Evolutionary conservation across 1,140 invertebrate genomes (phyloP).

Genomic region (Saccostrea echinata): DNA sequence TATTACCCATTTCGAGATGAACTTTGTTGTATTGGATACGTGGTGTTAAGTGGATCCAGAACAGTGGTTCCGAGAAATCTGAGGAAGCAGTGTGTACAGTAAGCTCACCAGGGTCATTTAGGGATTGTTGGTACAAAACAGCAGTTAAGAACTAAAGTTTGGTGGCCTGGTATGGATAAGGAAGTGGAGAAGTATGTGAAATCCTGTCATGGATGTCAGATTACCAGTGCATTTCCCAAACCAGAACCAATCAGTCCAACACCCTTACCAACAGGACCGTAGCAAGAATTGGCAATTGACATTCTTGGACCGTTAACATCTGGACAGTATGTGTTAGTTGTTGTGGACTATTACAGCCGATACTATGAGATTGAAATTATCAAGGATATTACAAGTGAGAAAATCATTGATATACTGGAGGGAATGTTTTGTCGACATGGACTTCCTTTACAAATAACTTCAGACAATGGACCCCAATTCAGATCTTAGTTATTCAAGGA

Average conservation of each 20-base stretch:
- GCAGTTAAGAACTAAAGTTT: conserved; percentile 55
- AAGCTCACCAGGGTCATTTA: conserved; percentile 58
- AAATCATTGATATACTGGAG: conserved; percentile 44
- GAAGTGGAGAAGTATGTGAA: conserved; percentile 60
- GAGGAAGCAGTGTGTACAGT: conserved; percentile 16
- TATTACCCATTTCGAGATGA: conserved; percentile 49
- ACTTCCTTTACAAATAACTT: conserved; percentile 43
- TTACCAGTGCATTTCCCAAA: conserved; percentile 46
- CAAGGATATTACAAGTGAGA: conserved; percentile 49
- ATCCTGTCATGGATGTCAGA: conserved; percentile 61
- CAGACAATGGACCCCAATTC: conserved; percentile 61
- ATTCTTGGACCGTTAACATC: conserved; percentile 61
- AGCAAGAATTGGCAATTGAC: conserved; percentile 62
- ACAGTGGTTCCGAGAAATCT: conserved; percentile 52
- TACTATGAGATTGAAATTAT: conserved; percentile 59
- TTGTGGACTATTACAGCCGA: conserved; percentile 59
- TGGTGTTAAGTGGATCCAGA: conserved; percentile 55
- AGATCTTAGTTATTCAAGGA: conserved; percentile 46
- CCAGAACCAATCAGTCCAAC: conserved; percentile 56
- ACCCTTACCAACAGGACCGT: conserved; percentile 55
- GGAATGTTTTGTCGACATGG: conserved; percentile 59
- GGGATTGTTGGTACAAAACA: conserved; percentile 60
- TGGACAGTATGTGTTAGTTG: conserved; percentile 56
- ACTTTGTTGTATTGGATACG: conserved; percentile 49
- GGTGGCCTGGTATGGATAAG: too few relatives aligned